Evolutionary conservation across 2,797 vertebrate genomes (phyloP).

Genomic region (Hemibagrus guttatus): DNA sequence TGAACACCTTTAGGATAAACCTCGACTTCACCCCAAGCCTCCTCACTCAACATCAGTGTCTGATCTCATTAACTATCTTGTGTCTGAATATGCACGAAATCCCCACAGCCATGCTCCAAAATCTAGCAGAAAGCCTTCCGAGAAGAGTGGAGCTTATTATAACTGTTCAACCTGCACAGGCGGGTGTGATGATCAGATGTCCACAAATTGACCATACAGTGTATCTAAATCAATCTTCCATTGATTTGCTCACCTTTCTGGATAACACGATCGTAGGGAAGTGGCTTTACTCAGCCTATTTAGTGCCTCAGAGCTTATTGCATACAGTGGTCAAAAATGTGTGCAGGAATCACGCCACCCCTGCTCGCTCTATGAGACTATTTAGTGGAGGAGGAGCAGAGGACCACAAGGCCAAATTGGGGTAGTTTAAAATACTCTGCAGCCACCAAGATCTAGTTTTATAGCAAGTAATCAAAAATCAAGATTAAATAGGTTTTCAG

Average conservation of each 20-base stretch:
- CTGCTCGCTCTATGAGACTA: not conserved
- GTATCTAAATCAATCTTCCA: not conserved
- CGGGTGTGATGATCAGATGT: not conserved
- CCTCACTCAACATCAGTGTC: not conserved
- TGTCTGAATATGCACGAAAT: not conserved
- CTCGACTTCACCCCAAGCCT: too few species aligned
- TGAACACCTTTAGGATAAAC: too few species aligned
- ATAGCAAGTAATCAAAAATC: not conserved
- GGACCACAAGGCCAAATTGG: not conserved
- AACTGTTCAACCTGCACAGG: not conserved
- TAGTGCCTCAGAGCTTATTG: not conserved
- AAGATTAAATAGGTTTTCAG: not conserved
- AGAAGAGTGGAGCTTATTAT: too few species aligned
- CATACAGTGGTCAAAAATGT: not conserved
- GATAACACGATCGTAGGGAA: not conserved
- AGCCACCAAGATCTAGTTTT: not conserved
- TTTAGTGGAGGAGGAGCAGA: too few species aligned
- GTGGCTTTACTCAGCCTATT: not conserved
- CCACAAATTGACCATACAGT: not conserved
- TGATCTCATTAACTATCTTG: not conserved
- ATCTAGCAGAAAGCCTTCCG: too few species aligned
- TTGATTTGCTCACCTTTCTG: not conserved
- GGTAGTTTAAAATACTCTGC: not conserved
- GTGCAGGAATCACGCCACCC: not conserved
- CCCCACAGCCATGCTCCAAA: not conserved